phyloP scores from a whole-genome alignment of 1,140 invertebrate genomes.

The Bombyx mori region ASM3026992v2 NC_085121.1:5370501-5371000 shows the following conservation, averaged over 20 bases:
- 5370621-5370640: slow-evolving; percentile 11
- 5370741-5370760: slow-evolving; percentile 39
- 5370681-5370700: slow-evolving; percentile 3
- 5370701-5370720: slow-evolving; percentile 30
- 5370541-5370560: slow-evolving; percentile 1
- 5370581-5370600: neutral
- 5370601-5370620: slow-evolving; percentile 14
- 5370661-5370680: slow-evolving; percentile 16
- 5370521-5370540: slow-evolving; percentile 10
- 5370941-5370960: no score
- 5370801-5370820: slow-evolving; percentile 11
- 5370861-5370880: neutral
- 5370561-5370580: slow-evolving; percentile 10
- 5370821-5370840: slow-evolving; percentile 5
- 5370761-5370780: slow-evolving; percentile 17
- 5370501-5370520: slow-evolving; percentile 15
- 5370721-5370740: slow-evolving; percentile 47
- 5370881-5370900: no score
- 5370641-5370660: slow-evolving; percentile 15
- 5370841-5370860: slow-evolving; percentile 1
- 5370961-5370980: no score
- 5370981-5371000: no score
- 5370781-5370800: slow-evolving; percentile 29
- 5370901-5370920: no score
- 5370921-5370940: no score